These are phyloP conservation scores for Aurelia aurita complex sp. Pacific DNA, from an alignment of 30 jellyfish, hydroid and myxozoan species.

Conservation along the genomic window DNA sequence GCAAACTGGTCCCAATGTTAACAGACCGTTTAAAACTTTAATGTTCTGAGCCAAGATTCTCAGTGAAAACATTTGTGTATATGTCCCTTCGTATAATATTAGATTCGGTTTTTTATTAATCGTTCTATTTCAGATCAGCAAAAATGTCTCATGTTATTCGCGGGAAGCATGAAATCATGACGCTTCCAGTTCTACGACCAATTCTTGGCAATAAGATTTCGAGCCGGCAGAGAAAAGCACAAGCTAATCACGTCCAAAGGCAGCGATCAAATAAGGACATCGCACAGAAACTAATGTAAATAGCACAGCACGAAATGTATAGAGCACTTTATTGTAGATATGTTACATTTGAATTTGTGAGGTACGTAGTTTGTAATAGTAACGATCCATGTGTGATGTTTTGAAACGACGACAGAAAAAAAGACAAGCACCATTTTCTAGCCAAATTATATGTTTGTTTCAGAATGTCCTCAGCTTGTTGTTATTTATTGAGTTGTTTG, in stretches of 20 bases:
- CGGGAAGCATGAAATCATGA: slow-evolving; percentile 43
- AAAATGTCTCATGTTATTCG: slow-evolving; percentile 22
- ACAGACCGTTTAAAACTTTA: no score
- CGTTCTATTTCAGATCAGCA: slow-evolving; percentile 37
- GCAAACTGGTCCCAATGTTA: no score
- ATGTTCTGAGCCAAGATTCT: no score
- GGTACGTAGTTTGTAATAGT: no score
- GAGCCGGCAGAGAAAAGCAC: slow-evolving; percentile 67
- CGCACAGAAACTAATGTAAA: slow-evolving; percentile 29
- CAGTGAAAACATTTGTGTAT: no score
- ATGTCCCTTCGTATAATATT: neutral
- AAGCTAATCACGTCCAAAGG: slow-evolving; percentile 58
- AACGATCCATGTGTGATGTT: no score
- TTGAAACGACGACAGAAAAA: no score
- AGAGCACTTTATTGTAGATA: neutral
- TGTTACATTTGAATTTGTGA: neutral
- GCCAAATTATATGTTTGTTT: no score
- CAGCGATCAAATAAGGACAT: slow-evolving; percentile 59
- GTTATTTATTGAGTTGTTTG: no score
- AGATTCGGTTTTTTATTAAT: neutral
- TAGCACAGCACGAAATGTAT: no score
- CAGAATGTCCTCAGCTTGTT: no score
- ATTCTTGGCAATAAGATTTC: slow-evolving; percentile 40
- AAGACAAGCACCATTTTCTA: no score
- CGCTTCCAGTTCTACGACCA: slow-evolving; percentile 62